phyloP scores from a whole-genome alignment of 2,113 vertebrate genomes.

The Daubentonia madagascariensis region DNA sequence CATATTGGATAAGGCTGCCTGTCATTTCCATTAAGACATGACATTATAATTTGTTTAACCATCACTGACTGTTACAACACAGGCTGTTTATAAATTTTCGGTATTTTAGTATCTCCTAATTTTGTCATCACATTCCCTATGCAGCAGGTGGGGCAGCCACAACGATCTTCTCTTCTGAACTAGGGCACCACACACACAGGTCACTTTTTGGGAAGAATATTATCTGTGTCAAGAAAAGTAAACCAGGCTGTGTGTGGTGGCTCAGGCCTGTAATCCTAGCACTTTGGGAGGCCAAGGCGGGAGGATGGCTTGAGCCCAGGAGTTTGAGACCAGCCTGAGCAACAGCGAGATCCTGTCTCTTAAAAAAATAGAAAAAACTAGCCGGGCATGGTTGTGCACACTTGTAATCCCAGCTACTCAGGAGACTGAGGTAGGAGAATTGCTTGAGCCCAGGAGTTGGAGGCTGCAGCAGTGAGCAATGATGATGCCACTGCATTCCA shows the following conservation, averaged over 20 bases:
- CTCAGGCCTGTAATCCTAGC: too few relatives aligned
- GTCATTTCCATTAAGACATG: neutral
- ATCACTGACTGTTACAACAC: neutral
- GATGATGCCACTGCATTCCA: too few relatives aligned
- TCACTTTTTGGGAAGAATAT: neutral
- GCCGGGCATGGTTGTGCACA: too few relatives aligned
- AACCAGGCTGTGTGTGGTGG: neutral
- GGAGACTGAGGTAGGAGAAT: too few relatives aligned
- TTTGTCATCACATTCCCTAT: neutral
- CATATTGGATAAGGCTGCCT: neutral
- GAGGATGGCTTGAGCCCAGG: too few relatives aligned
- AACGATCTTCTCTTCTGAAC: neutral
- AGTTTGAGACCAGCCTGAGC: too few relatives aligned
- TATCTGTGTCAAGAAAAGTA: neutral
- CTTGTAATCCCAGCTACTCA: too few relatives aligned
- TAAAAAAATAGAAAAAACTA: too few relatives aligned
- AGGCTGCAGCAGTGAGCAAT: too few relatives aligned
- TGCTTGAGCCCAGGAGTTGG: too few relatives aligned
- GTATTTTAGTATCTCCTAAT: neutral
- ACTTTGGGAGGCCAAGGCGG: too few relatives aligned
- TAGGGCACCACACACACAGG: neutral
- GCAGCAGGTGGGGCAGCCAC: neutral
- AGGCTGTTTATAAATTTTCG: neutral
- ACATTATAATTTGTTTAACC: neutral
- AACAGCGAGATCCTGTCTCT: too few relatives aligned